These are phyloP conservation scores for Lamellibrachia columna DNA, from an alignment of 2,888 invertebrate genomes.

Conservation along the genomic window DNA sequence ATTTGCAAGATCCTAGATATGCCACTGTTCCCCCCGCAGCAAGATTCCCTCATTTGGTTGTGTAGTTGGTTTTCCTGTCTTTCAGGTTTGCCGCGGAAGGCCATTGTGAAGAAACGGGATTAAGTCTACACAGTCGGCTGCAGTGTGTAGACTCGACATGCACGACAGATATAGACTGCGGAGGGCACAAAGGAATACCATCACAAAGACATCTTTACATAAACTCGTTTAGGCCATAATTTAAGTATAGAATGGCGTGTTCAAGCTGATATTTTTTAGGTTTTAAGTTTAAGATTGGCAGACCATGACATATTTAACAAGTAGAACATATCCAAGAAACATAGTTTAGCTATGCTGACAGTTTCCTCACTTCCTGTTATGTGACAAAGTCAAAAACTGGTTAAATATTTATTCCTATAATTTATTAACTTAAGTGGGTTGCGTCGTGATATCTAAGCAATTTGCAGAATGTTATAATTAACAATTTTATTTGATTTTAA, in stretches of 20 bases:
- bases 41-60: neutral
- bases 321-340: neutral
- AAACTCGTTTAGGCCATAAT: neutral
- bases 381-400: neutral
- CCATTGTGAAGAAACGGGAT: neutral
- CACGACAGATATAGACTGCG: neutral
- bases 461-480: neutral
- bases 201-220: neutral
- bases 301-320: neutral
- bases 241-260: neutral
- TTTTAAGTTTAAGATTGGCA: neutral
- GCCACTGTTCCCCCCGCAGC: neutral
- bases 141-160: neutral
- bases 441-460: neutral
- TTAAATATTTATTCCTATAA: neutral
- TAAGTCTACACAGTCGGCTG: neutral
- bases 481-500: neutral
- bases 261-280: neutral
- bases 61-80: neutral
- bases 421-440: neutral
- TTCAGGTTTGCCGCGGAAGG: neutral
- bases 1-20: no score
- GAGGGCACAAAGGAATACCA: neutral
- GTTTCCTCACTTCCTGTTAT: neutral
- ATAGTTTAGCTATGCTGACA: neutral